Base-by-base conservation (phyloP, 1,140 invertebrate species). In the Bombus sibiricus region DNA sequence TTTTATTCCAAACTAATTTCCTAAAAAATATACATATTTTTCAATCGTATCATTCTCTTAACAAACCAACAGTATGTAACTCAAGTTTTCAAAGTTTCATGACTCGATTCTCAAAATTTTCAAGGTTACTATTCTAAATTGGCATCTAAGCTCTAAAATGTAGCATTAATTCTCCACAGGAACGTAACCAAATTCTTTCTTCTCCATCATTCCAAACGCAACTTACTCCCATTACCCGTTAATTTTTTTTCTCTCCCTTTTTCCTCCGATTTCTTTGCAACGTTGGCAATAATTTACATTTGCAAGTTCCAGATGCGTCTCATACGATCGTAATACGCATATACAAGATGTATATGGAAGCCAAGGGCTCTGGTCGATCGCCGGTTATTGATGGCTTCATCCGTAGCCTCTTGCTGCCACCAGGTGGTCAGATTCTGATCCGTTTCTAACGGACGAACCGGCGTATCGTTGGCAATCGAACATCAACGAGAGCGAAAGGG, bases 361-460 rank as follows among this genome's bases (percentile, higher is more conserved):
- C 80, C 18, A 68, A 32, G 64, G 81, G 74, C 77, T 87, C 62
- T 91, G 88, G 85, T 89, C 91, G 89, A 92, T 92, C 88, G 89
- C 90, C 85, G 85, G 88, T 93, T 93, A 93, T 93, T 92, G 92
- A 93, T 93, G 91, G 85, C 91, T 93, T 92, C 83, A 93, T 93
- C 90, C 90, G 83, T 86, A 74, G 77, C 82, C 91, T 86, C 90
- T 84, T 47, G 72, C 84, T 90, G 86, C 88, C 86, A 92, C 92
- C 92, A 93, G 92, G 92, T 92, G 92, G 91, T 88, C 88, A 89
- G 78, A 89, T 83, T 88, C 81, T 72, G 76, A 79, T 64, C 82
- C 47, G 78, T 78, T 86, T 83, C 81, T 37, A 81, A 78, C 87
- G 66, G 77, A 47, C 78, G 78, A 53, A 79, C 37, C 74, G 76